Conservation (phyloP, 2,888 invertebrate species). For the Scelioninae gen. 1 region DNA sequence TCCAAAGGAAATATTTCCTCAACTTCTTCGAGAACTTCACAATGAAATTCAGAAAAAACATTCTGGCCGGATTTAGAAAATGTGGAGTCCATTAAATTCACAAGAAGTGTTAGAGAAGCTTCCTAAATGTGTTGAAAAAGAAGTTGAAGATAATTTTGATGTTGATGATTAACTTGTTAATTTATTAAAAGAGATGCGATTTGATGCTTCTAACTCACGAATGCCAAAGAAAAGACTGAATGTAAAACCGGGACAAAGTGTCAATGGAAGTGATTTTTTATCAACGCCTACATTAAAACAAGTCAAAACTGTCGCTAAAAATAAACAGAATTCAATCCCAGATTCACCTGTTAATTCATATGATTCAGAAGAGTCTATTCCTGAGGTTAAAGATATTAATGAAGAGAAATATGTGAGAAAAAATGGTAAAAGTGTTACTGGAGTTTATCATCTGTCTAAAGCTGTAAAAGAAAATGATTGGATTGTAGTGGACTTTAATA, state of each 20-base stretch:
- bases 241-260: conserved; percentile 10
- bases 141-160: conserved; percentile 9
- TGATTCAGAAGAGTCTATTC: conserved; percentile 11
- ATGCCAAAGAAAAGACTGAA: conserved; percentile 14
- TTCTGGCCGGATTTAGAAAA: conserved; percentile 21
- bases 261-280: conserved; percentile 5
- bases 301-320: neutral
- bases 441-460: conserved; percentile 21
- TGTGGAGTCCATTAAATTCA: conserved; percentile 31
- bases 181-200: conserved; percentile 21
- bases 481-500: conserved; percentile 18
- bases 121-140: conserved; percentile 2
- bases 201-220: conserved; percentile 19
- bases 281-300: conserved; percentile 3
- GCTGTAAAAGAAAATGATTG: conserved; percentile 28
- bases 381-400: conserved; percentile 13
- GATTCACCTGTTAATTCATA: conserved; percentile 16
- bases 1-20: conserved; percentile 64
- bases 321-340: conserved; percentile 1
- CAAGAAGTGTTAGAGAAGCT: conserved; percentile 13
- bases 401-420: conserved; percentile 10
- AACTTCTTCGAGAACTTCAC: conserved; percentile 49
- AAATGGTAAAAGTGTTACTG: conserved; percentile 7
- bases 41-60: conserved; percentile 20
- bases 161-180: neutral